Conservation (phyloP, 2,113 vertebrate species). For the Centropristis striata region DNA sequence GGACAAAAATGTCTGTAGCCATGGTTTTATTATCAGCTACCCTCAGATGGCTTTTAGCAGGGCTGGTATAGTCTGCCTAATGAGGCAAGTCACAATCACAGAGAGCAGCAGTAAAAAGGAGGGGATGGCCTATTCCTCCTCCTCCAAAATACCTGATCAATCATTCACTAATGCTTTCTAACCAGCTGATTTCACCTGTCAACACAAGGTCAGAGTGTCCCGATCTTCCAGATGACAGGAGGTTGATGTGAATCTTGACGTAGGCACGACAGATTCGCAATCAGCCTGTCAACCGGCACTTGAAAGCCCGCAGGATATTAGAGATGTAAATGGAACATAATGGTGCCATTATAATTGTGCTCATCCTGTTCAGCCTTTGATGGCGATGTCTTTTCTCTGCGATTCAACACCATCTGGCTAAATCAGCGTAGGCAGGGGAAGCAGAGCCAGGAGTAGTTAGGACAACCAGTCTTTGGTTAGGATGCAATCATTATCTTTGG, state of each 20-base stretch:
- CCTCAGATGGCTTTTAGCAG: conserved; percentile 52
- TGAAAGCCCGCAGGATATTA: conserved; percentile 62
- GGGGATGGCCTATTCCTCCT: conserved; percentile 33
- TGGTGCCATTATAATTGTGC: conserved; percentile 61
- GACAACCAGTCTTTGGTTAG: conserved; percentile 60
- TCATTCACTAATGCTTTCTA: conserved; percentile 56
- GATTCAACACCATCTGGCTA: conserved; percentile 72
- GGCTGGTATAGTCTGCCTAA: conserved; percentile 57
- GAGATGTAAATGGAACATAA: conserved; percentile 72
- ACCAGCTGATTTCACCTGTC: conserved; percentile 47
- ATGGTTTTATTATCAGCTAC: conserved; percentile 50
- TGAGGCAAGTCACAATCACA: conserved; percentile 66
- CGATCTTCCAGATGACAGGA: conserved; percentile 13
- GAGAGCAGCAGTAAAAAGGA: conserved; percentile 57
- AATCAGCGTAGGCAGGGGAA: conserved; percentile 47
- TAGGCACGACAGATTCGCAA: conserved; percentile 35
- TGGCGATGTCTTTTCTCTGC: conserved; percentile 55
- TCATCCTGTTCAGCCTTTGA: conserved; percentile 64
- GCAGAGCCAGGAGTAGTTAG: conserved; percentile 47
- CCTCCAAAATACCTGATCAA: conserved; percentile 58
- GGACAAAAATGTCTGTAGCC: conserved; percentile 38
- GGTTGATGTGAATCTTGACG: conserved; percentile 6
- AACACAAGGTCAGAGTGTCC: conserved; percentile 56
- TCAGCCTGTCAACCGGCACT: conserved; percentile 48
- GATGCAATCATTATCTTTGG: conserved; percentile 62